A percentile compares a stretch with the other conserved stretches of the same genome.
Evolutionary conservation across 2,888 invertebrate genomes (phyloP).

Genomic region (Microlaimidae sp.): DNA sequence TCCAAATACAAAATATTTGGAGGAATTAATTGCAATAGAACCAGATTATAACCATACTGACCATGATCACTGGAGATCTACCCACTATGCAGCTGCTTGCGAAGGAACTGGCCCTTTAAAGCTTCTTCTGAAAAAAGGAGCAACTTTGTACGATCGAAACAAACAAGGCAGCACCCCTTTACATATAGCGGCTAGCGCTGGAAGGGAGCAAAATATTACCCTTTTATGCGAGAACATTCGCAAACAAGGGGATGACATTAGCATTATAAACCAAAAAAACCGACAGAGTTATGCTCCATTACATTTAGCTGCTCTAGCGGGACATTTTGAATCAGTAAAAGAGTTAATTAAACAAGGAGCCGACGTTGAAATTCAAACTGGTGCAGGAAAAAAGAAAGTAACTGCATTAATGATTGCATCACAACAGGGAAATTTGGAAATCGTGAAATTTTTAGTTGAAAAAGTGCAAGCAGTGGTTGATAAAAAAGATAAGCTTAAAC

Average conservation of each 20-base stretch:
- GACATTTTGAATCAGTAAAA: constrained; percentile 36
- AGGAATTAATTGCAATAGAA: constrained; percentile 37
- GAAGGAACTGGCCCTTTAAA: constrained; percentile 41
- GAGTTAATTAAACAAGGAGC: constrained; percentile 36
- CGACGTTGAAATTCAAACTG: constrained; percentile 36
- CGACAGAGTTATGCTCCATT: constrained; percentile 35
- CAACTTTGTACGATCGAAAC: constrained; percentile 1
- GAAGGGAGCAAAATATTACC: constrained; percentile 25
- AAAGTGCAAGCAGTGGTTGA: constrained; percentile 28
- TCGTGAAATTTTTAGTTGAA: constrained; percentile 38
- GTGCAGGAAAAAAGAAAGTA: constrained; percentile 37
- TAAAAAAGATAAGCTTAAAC: constrained; percentile 39
- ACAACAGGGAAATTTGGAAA: constrained; percentile 37
- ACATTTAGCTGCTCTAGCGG: constrained; percentile 37
- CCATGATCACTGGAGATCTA: constrained; percentile 37
- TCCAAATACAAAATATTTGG: constrained; percentile 37
- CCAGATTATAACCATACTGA: constrained; percentile 42
- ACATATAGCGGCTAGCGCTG: constrained; percentile 37
- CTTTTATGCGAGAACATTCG: too few species aligned
- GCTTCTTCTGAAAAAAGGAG: constrained; percentile 33
- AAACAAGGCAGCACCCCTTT: constrained; percentile 37
- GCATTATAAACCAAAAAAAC: neutral
- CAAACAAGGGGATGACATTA: neutral
- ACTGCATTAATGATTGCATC: constrained; percentile 42
- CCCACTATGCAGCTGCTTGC: constrained; percentile 45